These are phyloP conservation scores for Chrysochloris asiatica DNA, from an alignment of 2,113 vertebrate genomes.

Conservation along the genomic window DNA sequence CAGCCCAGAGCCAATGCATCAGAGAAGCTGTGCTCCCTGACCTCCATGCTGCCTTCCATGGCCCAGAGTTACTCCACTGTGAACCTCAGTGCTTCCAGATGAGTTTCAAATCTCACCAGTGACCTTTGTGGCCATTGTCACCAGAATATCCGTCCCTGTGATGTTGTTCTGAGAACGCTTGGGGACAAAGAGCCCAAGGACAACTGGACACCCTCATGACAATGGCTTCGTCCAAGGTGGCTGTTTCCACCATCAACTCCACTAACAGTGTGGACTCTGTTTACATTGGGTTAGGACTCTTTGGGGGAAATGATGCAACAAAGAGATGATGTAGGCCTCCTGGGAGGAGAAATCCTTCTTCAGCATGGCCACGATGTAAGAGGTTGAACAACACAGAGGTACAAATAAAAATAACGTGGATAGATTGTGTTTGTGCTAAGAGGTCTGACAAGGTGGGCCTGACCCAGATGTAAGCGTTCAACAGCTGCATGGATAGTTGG, in stretches of 20 bases:
- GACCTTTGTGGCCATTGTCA: not conserved
- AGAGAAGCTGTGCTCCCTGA: not conserved
- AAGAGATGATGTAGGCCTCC: not conserved
- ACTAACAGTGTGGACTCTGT: not conserved
- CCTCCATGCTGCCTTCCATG: fast-evolving
- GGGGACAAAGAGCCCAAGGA: not conserved
- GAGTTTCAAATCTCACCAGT: not conserved
- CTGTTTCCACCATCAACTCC: not conserved
- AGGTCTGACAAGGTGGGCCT: not conserved
- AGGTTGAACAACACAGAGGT: not conserved
- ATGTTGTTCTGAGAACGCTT: not conserved
- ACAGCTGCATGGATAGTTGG: not conserved
- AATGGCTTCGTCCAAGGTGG: not conserved
- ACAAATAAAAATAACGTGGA: not conserved
- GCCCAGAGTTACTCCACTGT: not conserved
- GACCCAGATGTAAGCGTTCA: not conserved
- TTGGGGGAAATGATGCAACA: not conserved
- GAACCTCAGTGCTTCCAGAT: not conserved
- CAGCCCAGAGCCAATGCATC: not conserved
- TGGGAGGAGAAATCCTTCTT: not conserved
- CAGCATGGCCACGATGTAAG: not conserved
- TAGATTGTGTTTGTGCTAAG: not conserved
- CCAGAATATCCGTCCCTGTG: not conserved
- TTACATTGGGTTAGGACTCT: not conserved
- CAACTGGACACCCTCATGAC: not conserved